Evolutionary conservation across 2,797 vertebrate species (phyloP), one percentile per base, ranked within the genome.

Genomic region (Echeneis naucrates): DNA sequence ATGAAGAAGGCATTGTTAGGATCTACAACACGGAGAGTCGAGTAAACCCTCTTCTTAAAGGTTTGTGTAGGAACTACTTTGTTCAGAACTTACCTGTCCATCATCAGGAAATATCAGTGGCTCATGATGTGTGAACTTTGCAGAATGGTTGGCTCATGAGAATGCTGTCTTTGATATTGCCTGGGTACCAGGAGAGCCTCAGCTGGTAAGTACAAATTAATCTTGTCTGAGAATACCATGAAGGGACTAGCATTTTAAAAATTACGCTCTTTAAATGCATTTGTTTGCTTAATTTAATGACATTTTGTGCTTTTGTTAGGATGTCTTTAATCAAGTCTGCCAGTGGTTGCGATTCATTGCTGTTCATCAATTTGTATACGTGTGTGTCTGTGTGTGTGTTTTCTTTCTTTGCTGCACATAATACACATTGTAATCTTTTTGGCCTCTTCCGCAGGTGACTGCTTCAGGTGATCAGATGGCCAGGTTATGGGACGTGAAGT

Each of bases 81-180:
- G 26, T 17, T 40, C 1, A 4, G 10, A 42, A 0, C 8, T 27
- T 5, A 9, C 35, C 8, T 19, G 10, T 44, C 1, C 12, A 6
- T 24, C 23, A 37, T 53, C 2, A 17, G 33, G 11, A 68, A 32
- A 38, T 44, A 1, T 40, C 1, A 3, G 27, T 6, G 5, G 3
- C 30, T 88, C 7, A 88, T 32, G 4, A 44, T 51, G 2, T 83
- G 44, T 78, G 56, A 33, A 47, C 50, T 81, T 82, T 77, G 59
- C 90, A 99, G 98, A 97, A 68, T 99, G 98, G 98, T 91, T 96
- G 89, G 97, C 98, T 75, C 98, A 99, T 78, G 95, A 96, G 76
- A 99, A 99, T 71, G 98, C 97, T 1, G 97, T 99, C 23, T 99
- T 99, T 93, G 98, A 99, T 78, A 89, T 99, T 35, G 96, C 97